phyloP scores from a whole-genome alignment of 2,797 vertebrate genomes.

The Lutjanus campechanus region DNA sequence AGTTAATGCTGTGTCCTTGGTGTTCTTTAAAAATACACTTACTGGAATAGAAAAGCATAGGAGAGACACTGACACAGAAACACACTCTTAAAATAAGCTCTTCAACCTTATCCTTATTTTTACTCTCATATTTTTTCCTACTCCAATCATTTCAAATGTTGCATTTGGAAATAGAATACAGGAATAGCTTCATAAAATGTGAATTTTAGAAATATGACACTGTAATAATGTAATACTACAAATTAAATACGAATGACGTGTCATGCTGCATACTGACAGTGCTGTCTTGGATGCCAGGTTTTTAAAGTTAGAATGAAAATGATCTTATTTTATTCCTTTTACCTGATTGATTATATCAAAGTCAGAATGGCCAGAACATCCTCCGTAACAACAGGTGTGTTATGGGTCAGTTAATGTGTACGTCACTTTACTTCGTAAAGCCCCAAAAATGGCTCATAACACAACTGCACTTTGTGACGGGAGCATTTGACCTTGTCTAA shows the following conservation, averaged over 20 bases:
- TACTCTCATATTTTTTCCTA: conserved; percentile 15
- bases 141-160: conserved; percentile 14
- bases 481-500: conserved; percentile 47
- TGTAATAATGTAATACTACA: background rate
- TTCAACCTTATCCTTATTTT: conserved; percentile 21
- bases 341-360: background rate
- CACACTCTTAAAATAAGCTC: conserved; percentile 37
- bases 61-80: conserved; percentile 10
- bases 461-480: conserved; percentile 17
- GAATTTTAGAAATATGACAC: conserved; percentile 9
- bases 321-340: background rate
- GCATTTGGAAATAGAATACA: conserved; percentile 27
- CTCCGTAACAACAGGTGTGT: background rate
- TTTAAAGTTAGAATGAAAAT: background rate
- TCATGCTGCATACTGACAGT: conserved; percentile 4
- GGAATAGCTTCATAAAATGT: conserved; percentile 25
- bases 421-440: background rate
- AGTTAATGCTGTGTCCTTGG: conserved; percentile 62
- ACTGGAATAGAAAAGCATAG: conserved; percentile 56
- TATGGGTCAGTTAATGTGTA: background rate
- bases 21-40: conserved; percentile 72
- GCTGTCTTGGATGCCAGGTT: background rate
- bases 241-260: background rate
- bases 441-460: conserved; percentile 29
- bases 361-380: background rate